Conservation (phyloP, 2,888 invertebrate species). For the Polietes domitor region DNA sequence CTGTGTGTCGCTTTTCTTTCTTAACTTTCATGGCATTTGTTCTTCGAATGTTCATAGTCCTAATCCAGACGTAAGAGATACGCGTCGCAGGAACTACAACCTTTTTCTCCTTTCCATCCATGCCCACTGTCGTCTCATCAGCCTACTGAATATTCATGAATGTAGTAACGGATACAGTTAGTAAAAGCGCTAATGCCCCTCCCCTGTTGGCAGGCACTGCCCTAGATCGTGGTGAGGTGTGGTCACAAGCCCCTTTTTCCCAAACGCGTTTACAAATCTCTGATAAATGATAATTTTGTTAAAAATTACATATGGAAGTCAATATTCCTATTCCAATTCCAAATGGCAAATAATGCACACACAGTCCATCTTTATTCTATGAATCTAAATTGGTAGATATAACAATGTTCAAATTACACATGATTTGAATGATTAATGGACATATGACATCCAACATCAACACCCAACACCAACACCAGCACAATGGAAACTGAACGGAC, state of each 20-base stretch:
- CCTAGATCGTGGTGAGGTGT: not conserved
- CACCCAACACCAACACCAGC: not conserved
- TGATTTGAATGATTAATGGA: slow-evolving; percentile 43
- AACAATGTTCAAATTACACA: slow-evolving; percentile 45
- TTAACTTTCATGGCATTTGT: no score
- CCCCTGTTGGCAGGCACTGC: no score
- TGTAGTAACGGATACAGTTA: no score
- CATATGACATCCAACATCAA: not conserved
- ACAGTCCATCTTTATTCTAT: not conserved
- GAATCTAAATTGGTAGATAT: not conserved
- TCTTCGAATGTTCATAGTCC: no score
- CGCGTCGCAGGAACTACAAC: no score
- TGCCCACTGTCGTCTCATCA: no score
- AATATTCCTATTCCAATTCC: not conserved
- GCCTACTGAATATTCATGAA: no score
- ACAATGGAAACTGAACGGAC: slow-evolving; percentile 34
- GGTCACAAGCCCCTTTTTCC: not conserved
- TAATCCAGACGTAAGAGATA: no score
- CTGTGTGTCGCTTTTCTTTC: no score
- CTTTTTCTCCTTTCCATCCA: no score
- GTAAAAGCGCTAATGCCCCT: no score
- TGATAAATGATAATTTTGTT: not conserved
- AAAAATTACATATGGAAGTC: not conserved
- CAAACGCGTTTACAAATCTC: not conserved
- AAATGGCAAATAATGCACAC: not conserved